Conservation (phyloP, 2,797 vertebrate species). For the Potorous gilbertii region DNA sequence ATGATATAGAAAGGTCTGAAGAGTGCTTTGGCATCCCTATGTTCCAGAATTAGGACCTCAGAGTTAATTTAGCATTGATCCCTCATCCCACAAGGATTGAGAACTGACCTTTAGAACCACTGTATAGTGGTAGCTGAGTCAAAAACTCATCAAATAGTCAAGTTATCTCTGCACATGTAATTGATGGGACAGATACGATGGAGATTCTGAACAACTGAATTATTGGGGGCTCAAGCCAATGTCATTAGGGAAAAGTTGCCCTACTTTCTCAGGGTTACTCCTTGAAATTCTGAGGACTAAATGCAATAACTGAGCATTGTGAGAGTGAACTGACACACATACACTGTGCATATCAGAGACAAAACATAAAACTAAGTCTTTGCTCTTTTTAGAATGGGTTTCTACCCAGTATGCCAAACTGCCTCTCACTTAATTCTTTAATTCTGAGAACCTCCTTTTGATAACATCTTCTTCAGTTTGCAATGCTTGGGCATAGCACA, state of each 20-base stretch:
- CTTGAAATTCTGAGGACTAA: neutral
- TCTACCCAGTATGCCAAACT: neutral
- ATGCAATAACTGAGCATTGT: neutral
- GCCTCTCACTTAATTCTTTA: neutral
- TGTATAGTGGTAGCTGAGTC: neutral
- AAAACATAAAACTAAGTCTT: neutral
- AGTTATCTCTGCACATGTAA: neutral
- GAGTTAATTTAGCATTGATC: neutral
- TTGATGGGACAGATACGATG: neutral
- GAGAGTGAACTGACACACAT: neutral
- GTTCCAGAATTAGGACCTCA: neutral
- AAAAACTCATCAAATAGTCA: neutral
- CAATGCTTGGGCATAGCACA: neutral
- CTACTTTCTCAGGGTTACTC: neutral
- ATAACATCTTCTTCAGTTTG: neutral
- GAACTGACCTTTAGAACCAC: neutral
- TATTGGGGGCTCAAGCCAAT: neutral
- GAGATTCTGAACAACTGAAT: neutral
- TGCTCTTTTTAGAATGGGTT: neutral
- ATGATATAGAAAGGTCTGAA: neutral
- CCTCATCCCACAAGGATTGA: neutral
- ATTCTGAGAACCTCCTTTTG: neutral
- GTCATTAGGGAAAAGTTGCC: neutral
- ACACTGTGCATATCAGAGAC: neutral
- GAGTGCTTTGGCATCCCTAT: neutral